Evolutionary conservation across 2,797 vertebrate genomes (phyloP).

Genomic region (Salmo trutta): DNA sequence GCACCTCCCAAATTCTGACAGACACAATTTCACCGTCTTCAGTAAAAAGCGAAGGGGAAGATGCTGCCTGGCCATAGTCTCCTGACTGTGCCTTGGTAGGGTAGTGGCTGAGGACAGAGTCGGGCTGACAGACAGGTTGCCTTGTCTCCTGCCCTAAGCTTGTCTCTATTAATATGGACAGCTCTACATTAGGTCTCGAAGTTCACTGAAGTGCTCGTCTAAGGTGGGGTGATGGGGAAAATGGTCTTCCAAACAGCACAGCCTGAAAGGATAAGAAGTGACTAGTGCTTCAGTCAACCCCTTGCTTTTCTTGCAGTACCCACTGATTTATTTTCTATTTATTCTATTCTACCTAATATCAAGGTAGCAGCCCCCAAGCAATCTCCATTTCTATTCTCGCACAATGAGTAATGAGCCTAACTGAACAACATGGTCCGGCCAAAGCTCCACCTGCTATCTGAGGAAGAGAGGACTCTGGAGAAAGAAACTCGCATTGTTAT

Average conservation of each 20-base stretch:
- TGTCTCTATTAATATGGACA: not conserved
- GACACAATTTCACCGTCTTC: not conserved
- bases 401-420: not conserved
- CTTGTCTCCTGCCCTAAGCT: not conserved
- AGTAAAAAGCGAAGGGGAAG: not conserved
- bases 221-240: not conserved
- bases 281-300: not conserved
- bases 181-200: not conserved
- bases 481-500: constrained; percentile 24
- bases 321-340: not conserved
- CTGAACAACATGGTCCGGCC: constrained; percentile 4
- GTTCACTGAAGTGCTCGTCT: not conserved
- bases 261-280: not conserved
- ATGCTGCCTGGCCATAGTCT: not conserved
- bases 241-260: not conserved
- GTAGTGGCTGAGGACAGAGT: not conserved
- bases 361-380: not conserved
- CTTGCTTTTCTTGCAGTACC: not conserved
- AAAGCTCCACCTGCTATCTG: not conserved
- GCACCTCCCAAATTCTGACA: not conserved
- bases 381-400: not conserved
- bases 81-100: not conserved
- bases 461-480: constrained; percentile 23
- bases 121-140: not conserved
- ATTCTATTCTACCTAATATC: constrained; percentile 1